Evolutionary conservation across 2,113 vertebrate genomes (phyloP).

Genomic region (Eptesicus fuscus): DNA sequence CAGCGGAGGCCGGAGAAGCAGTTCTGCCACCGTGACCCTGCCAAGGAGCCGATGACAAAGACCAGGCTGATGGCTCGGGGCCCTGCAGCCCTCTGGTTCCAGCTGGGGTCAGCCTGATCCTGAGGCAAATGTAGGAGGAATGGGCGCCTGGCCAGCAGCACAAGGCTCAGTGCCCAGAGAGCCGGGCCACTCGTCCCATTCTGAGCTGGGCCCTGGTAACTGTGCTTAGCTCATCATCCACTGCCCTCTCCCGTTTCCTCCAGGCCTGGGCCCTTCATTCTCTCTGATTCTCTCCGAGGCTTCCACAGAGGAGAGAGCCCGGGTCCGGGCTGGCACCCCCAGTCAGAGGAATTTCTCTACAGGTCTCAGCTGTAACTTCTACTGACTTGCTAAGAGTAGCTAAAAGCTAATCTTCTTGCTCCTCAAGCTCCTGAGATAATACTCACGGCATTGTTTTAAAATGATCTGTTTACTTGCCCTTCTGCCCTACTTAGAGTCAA

Average conservation of each 20-base stretch:
- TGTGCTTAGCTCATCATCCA: background rate
- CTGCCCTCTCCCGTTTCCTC: background rate
- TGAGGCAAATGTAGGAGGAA: background rate
- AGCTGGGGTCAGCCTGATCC: background rate
- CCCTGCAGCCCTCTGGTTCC: background rate
- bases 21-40: background rate
- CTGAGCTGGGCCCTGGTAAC: background rate
- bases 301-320: background rate
- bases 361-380: background rate
- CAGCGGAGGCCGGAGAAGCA: background rate
- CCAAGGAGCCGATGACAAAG: constrained; percentile 36
- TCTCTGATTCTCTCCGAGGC: background rate
- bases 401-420: background rate
- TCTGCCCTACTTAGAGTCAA: background rate
- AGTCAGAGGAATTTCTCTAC: background rate
- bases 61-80: constrained; percentile 4
- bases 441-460: background rate
- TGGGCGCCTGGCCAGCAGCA: background rate
- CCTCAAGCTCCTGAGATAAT: background rate
- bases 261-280: background rate
- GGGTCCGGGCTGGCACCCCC: background rate
- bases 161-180: background rate
- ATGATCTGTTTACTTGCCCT: background rate
- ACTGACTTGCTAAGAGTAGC: background rate
- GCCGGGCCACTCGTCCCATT: background rate